Conservation (phyloP, 37 sponge, comb jelly and placozoan genomes). For the Ephydatia muelleri region DNA sequence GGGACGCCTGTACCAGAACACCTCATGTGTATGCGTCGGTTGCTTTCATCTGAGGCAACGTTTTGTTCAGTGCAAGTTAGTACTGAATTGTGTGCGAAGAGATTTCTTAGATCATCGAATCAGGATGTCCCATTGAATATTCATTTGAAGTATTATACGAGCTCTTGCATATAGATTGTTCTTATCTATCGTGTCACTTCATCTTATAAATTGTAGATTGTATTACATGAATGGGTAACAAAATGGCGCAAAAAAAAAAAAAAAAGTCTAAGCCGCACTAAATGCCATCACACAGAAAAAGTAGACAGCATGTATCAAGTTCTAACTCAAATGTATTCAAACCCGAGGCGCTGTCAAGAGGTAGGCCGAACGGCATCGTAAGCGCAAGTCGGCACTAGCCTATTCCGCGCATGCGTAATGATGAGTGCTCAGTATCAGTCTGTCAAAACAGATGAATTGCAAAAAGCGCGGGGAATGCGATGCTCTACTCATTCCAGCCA, state of each 20-base stretch:
- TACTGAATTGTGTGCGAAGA: no score
- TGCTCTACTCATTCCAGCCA: neutral
- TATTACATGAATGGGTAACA: no score
- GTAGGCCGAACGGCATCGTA: neutral
- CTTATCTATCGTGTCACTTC: no score
- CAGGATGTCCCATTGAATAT: neutral
- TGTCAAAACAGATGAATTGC: slow-evolving; percentile 18
- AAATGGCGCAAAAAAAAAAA: neutral
- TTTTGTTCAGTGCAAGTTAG: neutral
- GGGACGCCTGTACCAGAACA: neutral
- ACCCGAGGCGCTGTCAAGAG: neutral
- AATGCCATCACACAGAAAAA: neutral
- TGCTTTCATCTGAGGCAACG: neutral
- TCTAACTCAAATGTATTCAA: neutral
- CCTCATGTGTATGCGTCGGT: neutral
- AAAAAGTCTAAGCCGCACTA: no score
- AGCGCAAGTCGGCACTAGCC: neutral
- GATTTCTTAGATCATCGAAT: no score
- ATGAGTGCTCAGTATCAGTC: neutral
- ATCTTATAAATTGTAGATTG: no score
- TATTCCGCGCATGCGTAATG: neutral
- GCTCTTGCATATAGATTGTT: neutral
- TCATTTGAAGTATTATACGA: no score
- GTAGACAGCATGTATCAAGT: neutral
- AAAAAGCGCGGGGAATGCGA: neutral